Conservation (phyloP, 2,797 vertebrate genomes). For the Gymnodraco acuticeps region DNA sequence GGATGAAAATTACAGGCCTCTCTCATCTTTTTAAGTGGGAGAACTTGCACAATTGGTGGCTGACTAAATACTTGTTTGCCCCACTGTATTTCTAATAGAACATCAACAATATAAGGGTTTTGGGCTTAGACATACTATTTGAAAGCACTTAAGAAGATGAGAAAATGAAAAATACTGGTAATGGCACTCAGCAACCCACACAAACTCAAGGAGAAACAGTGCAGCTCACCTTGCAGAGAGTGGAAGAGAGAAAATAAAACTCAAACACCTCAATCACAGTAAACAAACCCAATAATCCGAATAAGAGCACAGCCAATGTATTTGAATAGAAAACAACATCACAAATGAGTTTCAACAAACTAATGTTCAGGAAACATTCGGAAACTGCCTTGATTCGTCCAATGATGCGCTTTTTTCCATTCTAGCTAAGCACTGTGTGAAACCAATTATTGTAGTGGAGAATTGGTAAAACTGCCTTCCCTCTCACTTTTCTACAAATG, state of each 20-base stretch:
- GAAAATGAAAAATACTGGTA: not conserved
- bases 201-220: not conserved
- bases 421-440: slow-evolving; percentile 1
- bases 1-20: too few species aligned
- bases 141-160: not conserved
- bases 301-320: slow-evolving; percentile 1
- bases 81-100: too few species aligned
- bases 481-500: slow-evolving; percentile 14
- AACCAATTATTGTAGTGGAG: slow-evolving; percentile 31
- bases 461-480: slow-evolving; percentile 24
- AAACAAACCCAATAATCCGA: slow-evolving; percentile 35
- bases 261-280: not conserved
- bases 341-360: slow-evolving; percentile 4
- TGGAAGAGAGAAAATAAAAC: not conserved
- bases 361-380: slow-evolving; percentile 3
- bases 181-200: not conserved
- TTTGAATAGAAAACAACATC: slow-evolving; percentile 3
- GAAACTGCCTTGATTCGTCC: slow-evolving; percentile 2
- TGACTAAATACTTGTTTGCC: too few species aligned
- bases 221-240: not conserved
- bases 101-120: too few species aligned
- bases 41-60: too few species aligned
- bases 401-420: slow-evolving; percentile 8
- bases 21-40: too few species aligned
- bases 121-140: not conserved